Percentiles rank a stretch among this genome's conserved stretches.
Conservation (phyloP, 2,797 vertebrate genomes). For the Chlorospingus flavigularis region DNA sequence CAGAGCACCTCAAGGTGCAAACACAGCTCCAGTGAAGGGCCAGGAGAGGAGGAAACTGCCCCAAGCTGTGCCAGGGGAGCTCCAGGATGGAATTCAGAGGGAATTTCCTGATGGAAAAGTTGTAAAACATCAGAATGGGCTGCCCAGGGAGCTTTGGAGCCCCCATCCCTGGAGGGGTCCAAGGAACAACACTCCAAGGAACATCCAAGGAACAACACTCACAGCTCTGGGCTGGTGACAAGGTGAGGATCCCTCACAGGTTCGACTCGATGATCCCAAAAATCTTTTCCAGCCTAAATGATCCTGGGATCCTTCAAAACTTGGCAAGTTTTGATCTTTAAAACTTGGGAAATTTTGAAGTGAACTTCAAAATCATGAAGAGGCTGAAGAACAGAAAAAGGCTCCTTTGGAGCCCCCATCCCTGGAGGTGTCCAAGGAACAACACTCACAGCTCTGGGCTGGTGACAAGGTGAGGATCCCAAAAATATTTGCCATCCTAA, state of each 20-base stretch:
- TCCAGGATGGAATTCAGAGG: not conserved
- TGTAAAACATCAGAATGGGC: accelerated
- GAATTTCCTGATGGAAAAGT: not conserved
- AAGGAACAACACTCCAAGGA: no score
- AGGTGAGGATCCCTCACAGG: accelerated
- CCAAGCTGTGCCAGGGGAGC: not conserved
- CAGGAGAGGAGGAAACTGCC: not conserved
- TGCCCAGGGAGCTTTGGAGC: not conserved
- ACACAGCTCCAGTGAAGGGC: not conserved
- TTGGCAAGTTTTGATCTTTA: no score
- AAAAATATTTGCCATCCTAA: not conserved
- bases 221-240: not conserved
- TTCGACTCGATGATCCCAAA: no score
- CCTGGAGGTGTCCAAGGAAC: no score
- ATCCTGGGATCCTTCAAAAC: no score
- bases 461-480: not conserved
- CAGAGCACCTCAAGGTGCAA: not conserved
- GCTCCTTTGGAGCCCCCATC: no score
- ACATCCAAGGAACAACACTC: not conserved
- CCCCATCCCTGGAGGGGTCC: no score
- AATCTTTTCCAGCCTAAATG: no score
- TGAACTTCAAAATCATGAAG: no score
- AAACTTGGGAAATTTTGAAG: no score
- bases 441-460: no score
- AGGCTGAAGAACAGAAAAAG: no score